Base-by-base conservation (phyloP, 30 jellyfish, hydroid and myxozoan species). In the Rhopilema esculentum region DNA sequence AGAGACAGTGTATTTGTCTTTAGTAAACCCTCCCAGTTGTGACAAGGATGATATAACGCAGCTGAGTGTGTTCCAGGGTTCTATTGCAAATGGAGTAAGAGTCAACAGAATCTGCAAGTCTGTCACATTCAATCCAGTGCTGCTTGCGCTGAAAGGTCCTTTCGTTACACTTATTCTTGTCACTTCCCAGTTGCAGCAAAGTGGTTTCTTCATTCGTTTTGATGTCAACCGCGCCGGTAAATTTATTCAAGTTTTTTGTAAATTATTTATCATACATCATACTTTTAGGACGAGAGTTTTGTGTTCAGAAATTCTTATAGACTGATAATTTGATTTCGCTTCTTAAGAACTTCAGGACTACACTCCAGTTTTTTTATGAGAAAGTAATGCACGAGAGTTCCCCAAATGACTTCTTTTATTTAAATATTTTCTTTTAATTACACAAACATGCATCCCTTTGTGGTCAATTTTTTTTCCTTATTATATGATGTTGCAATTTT, bases 1-100 rank as follows among this genome's bases (percentile, higher is more conserved):
- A 26, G 53, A 20, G 50, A 68, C 88, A 21, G 88, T 85, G 0
- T 57, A 52, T 26, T 17, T 85, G 67, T n/a, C 93, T 61, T 12
- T 85, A 32, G 57, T 66, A 0, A 85, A 66, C 24, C 93, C 93
- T 9, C 93, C 93, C 24, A 72, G 40, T 17, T 85, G 93, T 30
- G 66, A 87, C 52, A 16, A 22, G 52, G 92, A 84, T 72, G 86
- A 79, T 17, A 52, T 78, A 2, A 85, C 93, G 23, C 66, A 51
- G 23, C 51, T 85, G 53, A 24, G 66, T 63, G 66, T 85, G 26
- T 85, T 51, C 78, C 74, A 63, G 24, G 93, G 93, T 9, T 61
- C 93, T 1, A 61, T 83, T 51, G 93, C 93, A 2, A 18, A 67
- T 51, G 93, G 93, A 73, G 12, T 12, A 29, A 28, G 62, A 49